Evolutionary conservation across 2,113 vertebrate species (phyloP), one percentile per base, ranked within the genome.

Genomic region (Lethenteron camtschaticum): DNA sequence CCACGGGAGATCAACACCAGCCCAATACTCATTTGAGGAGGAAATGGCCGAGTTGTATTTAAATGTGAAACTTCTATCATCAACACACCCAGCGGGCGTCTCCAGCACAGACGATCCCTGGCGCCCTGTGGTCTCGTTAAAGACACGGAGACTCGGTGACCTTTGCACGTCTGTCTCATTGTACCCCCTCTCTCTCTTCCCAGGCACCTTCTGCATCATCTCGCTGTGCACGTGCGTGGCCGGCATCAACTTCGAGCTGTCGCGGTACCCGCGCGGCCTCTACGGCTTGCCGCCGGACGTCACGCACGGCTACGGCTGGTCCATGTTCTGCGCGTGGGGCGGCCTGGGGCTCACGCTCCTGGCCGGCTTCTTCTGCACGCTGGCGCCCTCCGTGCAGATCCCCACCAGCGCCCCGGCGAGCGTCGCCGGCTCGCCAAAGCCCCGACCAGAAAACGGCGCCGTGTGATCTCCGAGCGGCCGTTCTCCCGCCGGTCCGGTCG

Each of bases 261-360:
- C 89, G 7, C 86, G 89, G 75, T 89, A 88, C 70, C 89, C 89
- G 9, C 88, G 87, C 76, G 83, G 84, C 70, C 83, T 92, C 78
- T 91, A 90, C 11, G 85, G 86, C 76, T 83, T 92, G 73, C 89
- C 89, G 1, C 87, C 89, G 78, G 89, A 91, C 81, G 88, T 92
- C 84, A 90, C 87, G 78, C 88, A 92, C 74, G 88, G 88, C 76
- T 92, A 92, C 76, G 88, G 88, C 78, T 92, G 88, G 88, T 91
- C 89, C 79, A 92, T 92, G 89, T 92, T 92, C 79, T 92, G 89
- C 80, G 89, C 89, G 77, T 92, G 89, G 89, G 89, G 89, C 0
- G 89, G 88, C 58, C 79, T 92, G 69, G 89, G 89, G 69, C 87
- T 92, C 77, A 92, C 89, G 55, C 79, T 92, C 78, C 81, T 92